A percentile compares a stretch with the other conserved stretches of the same genome.
phyloP scores from a whole-genome alignment of 2,797 vertebrate species.

The Sphaeramia orbicularis region DNA sequence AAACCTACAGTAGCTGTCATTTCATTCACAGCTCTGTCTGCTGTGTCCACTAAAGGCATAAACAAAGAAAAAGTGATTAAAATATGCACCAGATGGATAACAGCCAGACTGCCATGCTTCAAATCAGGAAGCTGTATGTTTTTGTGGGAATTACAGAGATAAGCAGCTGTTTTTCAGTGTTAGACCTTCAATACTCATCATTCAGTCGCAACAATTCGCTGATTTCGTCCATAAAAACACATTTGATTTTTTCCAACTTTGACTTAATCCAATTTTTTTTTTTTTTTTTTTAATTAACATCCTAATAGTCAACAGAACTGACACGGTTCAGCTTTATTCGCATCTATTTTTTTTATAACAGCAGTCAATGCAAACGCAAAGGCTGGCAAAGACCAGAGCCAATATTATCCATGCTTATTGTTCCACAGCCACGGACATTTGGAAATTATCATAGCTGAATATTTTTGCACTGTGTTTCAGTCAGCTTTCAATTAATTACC shows the following conservation, averaged over 20 bases:
- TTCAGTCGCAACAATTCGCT: slow-evolving; percentile 25
- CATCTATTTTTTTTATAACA: slow-evolving; percentile 43
- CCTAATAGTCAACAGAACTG: slow-evolving; percentile 33
- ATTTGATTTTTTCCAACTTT: no score
- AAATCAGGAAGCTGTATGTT: slow-evolving; percentile 14
- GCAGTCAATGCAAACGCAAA: slow-evolving; percentile 32
- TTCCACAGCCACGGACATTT: slow-evolving; percentile 43
- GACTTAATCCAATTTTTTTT: no score
- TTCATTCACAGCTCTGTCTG: neutral
- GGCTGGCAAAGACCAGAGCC: slow-evolving; percentile 31
- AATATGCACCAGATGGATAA: slow-evolving; percentile 22
- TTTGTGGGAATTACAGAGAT: slow-evolving; percentile 34
- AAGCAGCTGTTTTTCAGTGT: slow-evolving; percentile 36
- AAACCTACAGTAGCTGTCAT: no score
- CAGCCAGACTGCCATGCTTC: slow-evolving; percentile 13
- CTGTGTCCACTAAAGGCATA: neutral
- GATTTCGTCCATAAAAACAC: no score
- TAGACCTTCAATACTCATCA: slow-evolving; percentile 37
- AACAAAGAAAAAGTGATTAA: slow-evolving; percentile 27
- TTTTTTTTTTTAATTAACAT: no score
- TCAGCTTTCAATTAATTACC: slow-evolving; percentile 46
- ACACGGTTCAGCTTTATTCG: slow-evolving; percentile 54
- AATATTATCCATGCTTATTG: slow-evolving; percentile 57
- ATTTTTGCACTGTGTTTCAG: slow-evolving; percentile 5
- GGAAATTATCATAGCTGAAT: slow-evolving; percentile 31